Conservation (phyloP, 2,797 vertebrate species). For the Parauchenoglanis ngamensis region DNA sequence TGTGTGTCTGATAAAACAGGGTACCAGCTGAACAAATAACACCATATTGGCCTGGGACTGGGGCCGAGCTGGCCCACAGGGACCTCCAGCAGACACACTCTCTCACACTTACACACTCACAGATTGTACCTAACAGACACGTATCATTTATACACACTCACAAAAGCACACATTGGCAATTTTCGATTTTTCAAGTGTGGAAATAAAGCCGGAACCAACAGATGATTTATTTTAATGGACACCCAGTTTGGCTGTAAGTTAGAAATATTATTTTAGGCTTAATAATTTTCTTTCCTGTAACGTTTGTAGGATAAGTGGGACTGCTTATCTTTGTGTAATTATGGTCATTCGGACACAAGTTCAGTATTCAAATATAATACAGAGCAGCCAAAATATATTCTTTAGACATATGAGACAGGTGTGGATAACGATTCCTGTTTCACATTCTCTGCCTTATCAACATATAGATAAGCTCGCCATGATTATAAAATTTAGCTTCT, state of each 20-base stretch:
- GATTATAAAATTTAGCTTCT: background rate
- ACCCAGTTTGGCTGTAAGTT: background rate
- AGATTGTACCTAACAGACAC: slow-evolving; percentile 19
- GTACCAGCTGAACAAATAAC: slow-evolving; percentile 41
- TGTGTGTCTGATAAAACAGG: slow-evolving; percentile 32
- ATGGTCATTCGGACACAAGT: background rate
- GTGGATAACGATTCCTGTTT: background rate
- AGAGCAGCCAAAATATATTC: background rate
- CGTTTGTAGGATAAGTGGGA: background rate
- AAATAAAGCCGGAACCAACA: slow-evolving; percentile 22
- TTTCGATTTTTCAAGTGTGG: slow-evolving; percentile 11
- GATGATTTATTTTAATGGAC: slow-evolving; percentile 16
- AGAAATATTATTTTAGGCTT: background rate
- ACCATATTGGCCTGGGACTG: slow-evolving; percentile 43
- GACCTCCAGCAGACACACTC: slow-evolving; percentile 32
- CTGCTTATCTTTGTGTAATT: background rate
- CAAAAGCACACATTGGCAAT: slow-evolving; percentile 13
- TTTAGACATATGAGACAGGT: background rate
- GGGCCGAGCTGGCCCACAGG: slow-evolving; percentile 28
- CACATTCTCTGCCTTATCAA: background rate
- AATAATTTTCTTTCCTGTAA: background rate
- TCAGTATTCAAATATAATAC: background rate
- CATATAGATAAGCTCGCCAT: background rate
- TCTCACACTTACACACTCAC: slow-evolving; percentile 19
- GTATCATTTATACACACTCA: background rate